Percentiles rank a stretch among this genome's conserved stretches.
These are phyloP conservation scores for Aldrovandia affinis DNA, from an alignment of 2,797 vertebrate species.

Conservation along the genomic window DNA sequence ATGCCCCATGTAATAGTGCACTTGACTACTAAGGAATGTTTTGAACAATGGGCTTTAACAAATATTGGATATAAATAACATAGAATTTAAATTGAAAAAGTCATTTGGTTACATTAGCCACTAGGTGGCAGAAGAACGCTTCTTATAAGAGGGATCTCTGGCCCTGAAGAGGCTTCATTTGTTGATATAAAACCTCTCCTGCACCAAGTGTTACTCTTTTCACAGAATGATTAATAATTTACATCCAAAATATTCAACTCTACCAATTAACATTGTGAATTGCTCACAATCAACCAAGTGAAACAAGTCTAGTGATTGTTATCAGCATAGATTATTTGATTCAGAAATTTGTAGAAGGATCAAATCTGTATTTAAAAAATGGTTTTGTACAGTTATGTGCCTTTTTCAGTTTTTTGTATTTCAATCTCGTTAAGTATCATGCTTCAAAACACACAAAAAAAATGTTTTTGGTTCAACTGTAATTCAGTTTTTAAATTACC, in stretches of 20 bases:
- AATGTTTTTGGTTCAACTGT: not conserved
- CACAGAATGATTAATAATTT: not conserved
- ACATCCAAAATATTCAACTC: not conserved
- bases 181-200: not conserved
- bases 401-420: not conserved
- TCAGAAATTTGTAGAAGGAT: not conserved
- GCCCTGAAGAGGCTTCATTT: not conserved
- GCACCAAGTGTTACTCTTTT: not conserved
- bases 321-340: conserved; percentile 24
- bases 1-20: not conserved
- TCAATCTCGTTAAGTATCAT: not conserved
- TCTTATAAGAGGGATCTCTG: conserved; percentile 26
- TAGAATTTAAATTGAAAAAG: not conserved
- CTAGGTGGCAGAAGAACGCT: conserved; percentile 64
- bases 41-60: not conserved
- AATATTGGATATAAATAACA: not conserved
- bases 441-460: not conserved
- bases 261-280: not conserved
- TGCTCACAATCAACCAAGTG: not conserved
- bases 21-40: not conserved
- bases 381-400: not conserved
- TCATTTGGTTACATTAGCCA: conserved; percentile 49
- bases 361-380: not conserved
- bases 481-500: not conserved
- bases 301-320: conserved; percentile 31